phyloP scores from a whole-genome alignment of 1,140 invertebrate genomes.

The Neelides sp. region DNA sequence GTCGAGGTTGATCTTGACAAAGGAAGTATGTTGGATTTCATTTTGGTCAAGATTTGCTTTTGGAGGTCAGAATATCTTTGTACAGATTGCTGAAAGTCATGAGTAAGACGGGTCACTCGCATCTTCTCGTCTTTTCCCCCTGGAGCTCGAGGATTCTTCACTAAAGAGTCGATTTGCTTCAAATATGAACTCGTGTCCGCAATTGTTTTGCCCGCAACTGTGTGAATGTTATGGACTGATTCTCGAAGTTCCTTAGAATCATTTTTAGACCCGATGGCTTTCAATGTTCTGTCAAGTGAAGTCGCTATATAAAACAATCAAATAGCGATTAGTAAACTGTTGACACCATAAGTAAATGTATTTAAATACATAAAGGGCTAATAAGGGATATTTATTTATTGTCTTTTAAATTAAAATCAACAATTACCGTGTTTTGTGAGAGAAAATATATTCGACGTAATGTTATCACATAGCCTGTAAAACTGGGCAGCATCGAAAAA shows the following conservation, averaged over 20 bases:
- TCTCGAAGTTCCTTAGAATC: slow-evolving; percentile 54
- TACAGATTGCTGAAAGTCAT: slow-evolving; percentile 63
- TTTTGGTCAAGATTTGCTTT: slow-evolving; percentile 62
- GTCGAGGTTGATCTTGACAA: slow-evolving; percentile 36
- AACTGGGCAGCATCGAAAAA: slow-evolving; percentile 23
- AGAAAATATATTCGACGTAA: slow-evolving; percentile 62
- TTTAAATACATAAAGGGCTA: too few relatives aligned
- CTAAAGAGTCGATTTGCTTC: slow-evolving; percentile 44
- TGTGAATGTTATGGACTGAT: slow-evolving; percentile 61
- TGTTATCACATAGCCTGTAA: slow-evolving; percentile 36
- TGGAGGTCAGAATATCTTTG: slow-evolving; percentile 63
- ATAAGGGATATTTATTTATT: too few relatives aligned
- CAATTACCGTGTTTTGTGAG: slow-evolving; percentile 39
- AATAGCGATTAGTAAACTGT: too few relatives aligned
- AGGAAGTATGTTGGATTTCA: slow-evolving; percentile 56
- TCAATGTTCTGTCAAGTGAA: slow-evolving; percentile 56
- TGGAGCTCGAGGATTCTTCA: neutral
- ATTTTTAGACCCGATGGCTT: slow-evolving; percentile 58
- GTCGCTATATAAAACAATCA: slow-evolving; percentile 15
- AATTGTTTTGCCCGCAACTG: slow-evolving; percentile 60
- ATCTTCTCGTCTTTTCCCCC: slow-evolving; percentile 62
- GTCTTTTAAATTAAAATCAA: too few relatives aligned
- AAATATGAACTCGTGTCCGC: slow-evolving; percentile 58
- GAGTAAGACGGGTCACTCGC: slow-evolving; percentile 65
- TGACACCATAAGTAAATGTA: too few relatives aligned